Evolutionary conservation across 2,797 vertebrate species (phyloP), one percentile per base, ranked within the genome.

Genomic region (Decapterus maruadsi): DNA sequence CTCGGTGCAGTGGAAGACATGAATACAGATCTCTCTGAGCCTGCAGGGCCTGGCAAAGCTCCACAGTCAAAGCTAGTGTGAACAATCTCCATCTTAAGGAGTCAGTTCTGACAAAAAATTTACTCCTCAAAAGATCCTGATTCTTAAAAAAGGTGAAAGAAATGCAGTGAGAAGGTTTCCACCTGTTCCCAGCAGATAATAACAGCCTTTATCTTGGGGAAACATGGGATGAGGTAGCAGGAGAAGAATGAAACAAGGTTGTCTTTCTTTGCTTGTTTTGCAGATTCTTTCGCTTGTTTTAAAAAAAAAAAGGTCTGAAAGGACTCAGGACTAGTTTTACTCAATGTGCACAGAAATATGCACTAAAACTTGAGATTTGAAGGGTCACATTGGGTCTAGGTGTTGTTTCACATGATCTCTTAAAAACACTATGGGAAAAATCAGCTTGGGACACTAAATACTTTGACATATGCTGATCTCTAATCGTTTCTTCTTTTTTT

Each of bases 11-110:
- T 75, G 55, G 57, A 77, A 82, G 70, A 81, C 75, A 71, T 87
- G 82, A 85, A 84, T 81, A 81, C 83, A 83, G 84, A 81, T 69
- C 69, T 77, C 50, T 59, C 60, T 50, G 73, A 78, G 78, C 68
- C 69, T 61, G 63, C 71, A 40, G 65, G 70, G 65, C 72, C 65
- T 81, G 79, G 84, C 72, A 89, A 19, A 43, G 29, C 51, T 81
- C 76, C 78, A 81, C 65, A 58, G 73, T 53, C 68, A 56, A 56
- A 45, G 67, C 80, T 17, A 17, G 70, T 78, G 60, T 78, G 73
- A 85, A 71, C 69, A 73, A 75, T 68, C 72, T 69, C 42, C 75
- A 56, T 57, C 60, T 75, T 14, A 66, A 68, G 38, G 22, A 53
- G 59, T 82, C 68, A 11, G 19, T 31, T 78, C 61, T 55, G 61